Evolutionary conservation across 2,888 invertebrate genomes (phyloP), one percentile per base, ranked within the genome.

Genomic region (Salpingus planirostris): DNA sequence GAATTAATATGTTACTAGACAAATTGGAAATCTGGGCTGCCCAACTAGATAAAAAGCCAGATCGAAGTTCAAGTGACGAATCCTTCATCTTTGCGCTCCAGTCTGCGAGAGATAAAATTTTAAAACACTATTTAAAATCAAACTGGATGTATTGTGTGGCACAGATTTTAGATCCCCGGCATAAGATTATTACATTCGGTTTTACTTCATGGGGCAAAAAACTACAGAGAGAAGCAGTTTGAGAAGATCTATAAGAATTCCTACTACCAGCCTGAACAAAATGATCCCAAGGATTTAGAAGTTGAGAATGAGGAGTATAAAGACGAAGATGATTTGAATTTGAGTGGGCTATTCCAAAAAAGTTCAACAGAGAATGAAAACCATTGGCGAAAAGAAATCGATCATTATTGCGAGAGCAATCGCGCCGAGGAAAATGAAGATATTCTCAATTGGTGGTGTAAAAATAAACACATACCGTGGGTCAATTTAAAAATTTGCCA

Each of bases 161-260:
- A 13, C 32, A 46, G n/a, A 44, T 43, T 14, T 36, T 46, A 15
- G 44, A 46, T 28, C 46, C 44, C 21, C 38, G 43, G 7, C 41
- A 47, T 21, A 44, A 42, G 33, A 22, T 43, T 2, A 35, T 40
- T 24, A 44, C 41, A n/a, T 46, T 47, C 29, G 27, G 22, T 12
- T 11, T 27, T 7, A 44, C 46, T 11, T 21, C 35, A 22, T 41
- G 40, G 42, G 38, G 44, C 25, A 25, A 30, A 30, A 21, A 13
- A 3, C n/a, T 27, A 11, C 3, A 27, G n/a, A 27, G 3, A 13
- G 15, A 27, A 4, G 27, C 27, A 27, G 27, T 27, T 29, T 21
- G 29, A 29, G 14, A 11, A 8, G 3, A 29, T 29, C 12, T 29
- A 11, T 11, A 18, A 21, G 11, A 21, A 10, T n/a, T 12, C 18